A percentile compares a stretch with the other conserved stretches of the same genome.
Conservation (phyloP, 1,140 invertebrate genomes). For the Trichogramma pretiosum region DNA sequence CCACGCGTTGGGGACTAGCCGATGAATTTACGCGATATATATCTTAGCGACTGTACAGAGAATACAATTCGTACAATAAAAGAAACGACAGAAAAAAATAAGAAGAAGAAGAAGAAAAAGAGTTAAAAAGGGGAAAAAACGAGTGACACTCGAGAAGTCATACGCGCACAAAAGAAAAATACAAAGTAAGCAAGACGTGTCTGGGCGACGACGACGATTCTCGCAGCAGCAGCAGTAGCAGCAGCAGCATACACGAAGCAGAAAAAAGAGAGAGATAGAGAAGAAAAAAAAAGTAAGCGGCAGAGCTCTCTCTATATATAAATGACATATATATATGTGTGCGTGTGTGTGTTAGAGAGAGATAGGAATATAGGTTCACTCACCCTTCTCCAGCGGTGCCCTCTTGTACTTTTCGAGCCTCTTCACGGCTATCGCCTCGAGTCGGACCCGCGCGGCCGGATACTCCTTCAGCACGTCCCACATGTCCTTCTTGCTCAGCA, state of each 20-base stretch:
- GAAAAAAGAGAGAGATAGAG: not conserved
- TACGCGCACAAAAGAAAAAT: no score
- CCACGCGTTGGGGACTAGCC: no score
- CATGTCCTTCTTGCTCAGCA: constrained; percentile 97
- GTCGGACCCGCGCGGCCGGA: constrained; percentile 85
- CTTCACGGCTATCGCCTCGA: constrained; percentile 97
- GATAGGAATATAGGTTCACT: constrained; percentile 19
- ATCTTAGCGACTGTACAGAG: no score
- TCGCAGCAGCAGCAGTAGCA: no score
- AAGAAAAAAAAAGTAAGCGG: not conserved
- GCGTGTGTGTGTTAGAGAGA: not conserved
- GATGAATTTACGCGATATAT: no score
- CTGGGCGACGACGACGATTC: no score
- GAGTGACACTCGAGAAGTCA: no score
- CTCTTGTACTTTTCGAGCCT: constrained; percentile 92
- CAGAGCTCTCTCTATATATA: not conserved
- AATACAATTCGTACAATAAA: no score
- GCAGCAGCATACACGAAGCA: no score
- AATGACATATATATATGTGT: not conserved
- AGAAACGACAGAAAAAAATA: not conserved
- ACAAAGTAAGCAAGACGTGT: no score
- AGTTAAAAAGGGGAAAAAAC: not conserved
- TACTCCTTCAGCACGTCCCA: constrained; percentile 99
- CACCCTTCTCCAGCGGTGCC: constrained; percentile 84
- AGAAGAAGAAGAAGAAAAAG: not conserved